phyloP scores from a whole-genome alignment of 2,888 invertebrate genomes.

The Catocala nupta region DNA sequence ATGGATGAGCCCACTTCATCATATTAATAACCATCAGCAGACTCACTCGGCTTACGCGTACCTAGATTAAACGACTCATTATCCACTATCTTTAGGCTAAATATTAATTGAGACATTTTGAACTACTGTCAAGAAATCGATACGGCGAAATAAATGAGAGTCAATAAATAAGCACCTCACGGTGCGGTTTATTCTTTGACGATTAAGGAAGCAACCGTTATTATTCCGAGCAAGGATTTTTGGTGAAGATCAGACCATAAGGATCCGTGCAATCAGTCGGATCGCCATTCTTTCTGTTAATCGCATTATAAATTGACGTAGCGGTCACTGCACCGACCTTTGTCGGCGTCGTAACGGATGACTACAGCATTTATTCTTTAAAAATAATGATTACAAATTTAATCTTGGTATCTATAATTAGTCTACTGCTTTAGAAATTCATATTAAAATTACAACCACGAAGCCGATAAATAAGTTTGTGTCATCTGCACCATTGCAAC shows the following conservation, averaged over 20 bases:
- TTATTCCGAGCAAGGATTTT: slow-evolving; percentile 69
- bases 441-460: slow-evolving; percentile 29
- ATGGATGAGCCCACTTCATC: slow-evolving; percentile 79
- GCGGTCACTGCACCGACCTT: slow-evolving; percentile 74
- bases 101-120: slow-evolving; percentile 85
- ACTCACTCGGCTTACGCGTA: slow-evolving; percentile 85
- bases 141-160: slow-evolving; percentile 69
- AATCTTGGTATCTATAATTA: slow-evolving; percentile 73
- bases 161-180: slow-evolving; percentile 66
- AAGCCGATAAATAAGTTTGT: slow-evolving; percentile 42
- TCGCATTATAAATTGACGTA: slow-evolving; percentile 84
- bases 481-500: slow-evolving; percentile 23
- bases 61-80: slow-evolving; percentile 81
- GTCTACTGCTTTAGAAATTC: slow-evolving; percentile 57
- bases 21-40: slow-evolving; percentile 79
- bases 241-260: slow-evolving; percentile 70
- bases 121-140: slow-evolving; percentile 73
- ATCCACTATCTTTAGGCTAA: slow-evolving; percentile 83
- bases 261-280: slow-evolving; percentile 77
- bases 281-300: slow-evolving; percentile 82
- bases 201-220: slow-evolving; percentile 64
- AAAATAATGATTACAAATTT: slow-evolving; percentile 76
- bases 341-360: slow-evolving; percentile 79
- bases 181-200: slow-evolving; percentile 60
- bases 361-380: slow-evolving; percentile 71